Conservation (phyloP, 64 coral and sea anemone genomes). For the Stichodactyla mertensii region DNA sequence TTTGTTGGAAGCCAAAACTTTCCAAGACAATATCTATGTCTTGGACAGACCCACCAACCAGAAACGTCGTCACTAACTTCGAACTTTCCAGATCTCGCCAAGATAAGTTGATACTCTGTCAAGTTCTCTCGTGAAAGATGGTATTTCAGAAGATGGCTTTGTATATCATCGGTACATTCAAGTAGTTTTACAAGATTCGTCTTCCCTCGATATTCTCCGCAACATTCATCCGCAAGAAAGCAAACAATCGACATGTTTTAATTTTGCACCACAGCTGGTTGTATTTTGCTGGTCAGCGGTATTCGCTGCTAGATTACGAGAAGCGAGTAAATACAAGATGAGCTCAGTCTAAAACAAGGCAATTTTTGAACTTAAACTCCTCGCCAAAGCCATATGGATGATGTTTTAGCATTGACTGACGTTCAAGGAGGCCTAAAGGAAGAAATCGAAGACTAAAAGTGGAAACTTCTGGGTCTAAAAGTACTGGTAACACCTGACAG, state of each 20-base stretch:
- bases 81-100: slow-evolving; percentile 16
- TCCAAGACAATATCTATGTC: slow-evolving; percentile 26
- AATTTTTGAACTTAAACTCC: too few relatives aligned
- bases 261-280: too few relatives aligned
- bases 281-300: too few relatives aligned
- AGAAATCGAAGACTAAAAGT: too few relatives aligned
- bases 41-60: background rate
- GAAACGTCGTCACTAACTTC: background rate
- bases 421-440: too few relatives aligned
- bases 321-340: too few relatives aligned
- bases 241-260: background rate
- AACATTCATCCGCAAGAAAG: background rate
- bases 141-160: slow-evolving; percentile 31
- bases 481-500: too few relatives aligned
- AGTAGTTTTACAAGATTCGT: slow-evolving; percentile 11
- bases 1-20: slow-evolving; percentile 33
- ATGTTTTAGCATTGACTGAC: too few relatives aligned
- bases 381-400: too few relatives aligned
- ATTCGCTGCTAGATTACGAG: too few relatives aligned
- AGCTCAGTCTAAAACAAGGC: too few relatives aligned
- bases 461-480: too few relatives aligned
- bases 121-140: slow-evolving; percentile 17
- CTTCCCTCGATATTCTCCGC: background rate
- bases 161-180: slow-evolving; percentile 47
- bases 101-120: slow-evolving; percentile 37